Base-by-base conservation (phyloP, 1,140 invertebrate species). In the Eriocheir sinensis region DNA sequence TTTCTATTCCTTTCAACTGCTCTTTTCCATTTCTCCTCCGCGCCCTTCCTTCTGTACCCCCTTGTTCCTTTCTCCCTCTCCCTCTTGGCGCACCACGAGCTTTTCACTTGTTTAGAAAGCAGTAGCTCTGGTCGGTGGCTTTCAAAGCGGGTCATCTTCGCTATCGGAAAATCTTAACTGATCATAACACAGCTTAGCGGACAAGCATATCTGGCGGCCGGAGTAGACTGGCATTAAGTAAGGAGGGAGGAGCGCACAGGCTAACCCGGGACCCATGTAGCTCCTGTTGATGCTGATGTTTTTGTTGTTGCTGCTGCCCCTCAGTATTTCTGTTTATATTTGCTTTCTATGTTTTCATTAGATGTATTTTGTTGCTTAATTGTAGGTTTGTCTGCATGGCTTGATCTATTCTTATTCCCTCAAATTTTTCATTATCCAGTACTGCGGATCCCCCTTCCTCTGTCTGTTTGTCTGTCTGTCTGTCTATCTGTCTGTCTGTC, bases 51-150 rank as follows among this genome's bases (percentile, higher is more conserved):
- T 48, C 44, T 48, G 15, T 48, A 8, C 44, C 15, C 21, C n/a
- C 60, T n/a, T n/a, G 27, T 72, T 72, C 27, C 60, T 8, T 72
- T 72, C 60, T n/a, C 60, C n/a, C n/a, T n/a, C n/a, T n/a, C n/a
- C n/a, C n/a, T n/a, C n/a, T n/a, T n/a, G n/a, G n/a, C n/a, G n/a
- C n/a, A n/a, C n/a, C n/a, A n/a, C n/a, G n/a, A n/a, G n/a, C n/a
- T 72, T n/a, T n/a, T n/a, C 60, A 72, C 17, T 72, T n/a, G 60
- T 72, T 72, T 72, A 72, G 60, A 72, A 72, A 72, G 60, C 60
- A 72, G 60, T n/a, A 72, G 21, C 27, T n/a, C 60, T n/a, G 17
- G 21, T n/a, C 27, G n/a, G 60, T 72, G 60, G 21, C 21, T 72
- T n/a, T n/a, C 27, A 72, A 72, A 72, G 60, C 60, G n/a, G 21